These are phyloP conservation scores for Mycteria americana DNA, from an alignment of 2,797 vertebrate genomes.

Conservation along the genomic window DNA sequence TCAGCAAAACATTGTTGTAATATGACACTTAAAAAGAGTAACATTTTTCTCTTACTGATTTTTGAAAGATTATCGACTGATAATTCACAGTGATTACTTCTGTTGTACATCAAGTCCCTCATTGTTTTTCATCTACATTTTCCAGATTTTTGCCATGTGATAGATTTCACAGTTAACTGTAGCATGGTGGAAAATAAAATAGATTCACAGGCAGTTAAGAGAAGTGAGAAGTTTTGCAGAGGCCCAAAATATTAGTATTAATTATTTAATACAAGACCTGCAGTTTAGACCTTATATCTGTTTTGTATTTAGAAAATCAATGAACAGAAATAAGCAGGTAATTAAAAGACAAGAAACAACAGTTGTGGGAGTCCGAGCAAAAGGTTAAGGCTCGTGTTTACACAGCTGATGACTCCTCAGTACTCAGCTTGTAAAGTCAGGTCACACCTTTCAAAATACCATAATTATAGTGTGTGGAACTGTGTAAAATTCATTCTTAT, in stretches of 20 bases:
- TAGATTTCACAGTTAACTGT: constrained; percentile 32
- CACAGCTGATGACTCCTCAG: not conserved
- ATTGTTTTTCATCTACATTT: constrained; percentile 12
- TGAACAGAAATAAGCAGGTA: not conserved
- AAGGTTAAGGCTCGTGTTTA: not conserved
- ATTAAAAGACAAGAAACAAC: not conserved
- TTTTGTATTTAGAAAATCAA: not conserved
- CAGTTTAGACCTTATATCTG: not conserved
- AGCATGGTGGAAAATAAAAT: constrained; percentile 11
- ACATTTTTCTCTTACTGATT: constrained; percentile 71
- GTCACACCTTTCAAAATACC: not conserved
- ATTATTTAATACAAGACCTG: not conserved
- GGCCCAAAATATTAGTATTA: not conserved
- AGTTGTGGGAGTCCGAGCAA: not conserved
- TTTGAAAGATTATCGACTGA: constrained; percentile 21
- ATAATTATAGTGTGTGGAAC: not conserved
- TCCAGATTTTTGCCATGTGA: constrained; percentile 13
- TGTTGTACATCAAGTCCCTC: constrained; percentile 40
- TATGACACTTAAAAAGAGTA: constrained; percentile 71
- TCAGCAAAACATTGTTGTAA: constrained; percentile 71
- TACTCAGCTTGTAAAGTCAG: not conserved
- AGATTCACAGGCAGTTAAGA: constrained; percentile 15
- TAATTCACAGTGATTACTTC: constrained; percentile 64
- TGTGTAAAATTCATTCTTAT: not conserved
- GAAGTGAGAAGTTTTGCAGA: not conserved